Conservation (phyloP, 2,797 vertebrate species). For the Rachycentron canadum region DNA sequence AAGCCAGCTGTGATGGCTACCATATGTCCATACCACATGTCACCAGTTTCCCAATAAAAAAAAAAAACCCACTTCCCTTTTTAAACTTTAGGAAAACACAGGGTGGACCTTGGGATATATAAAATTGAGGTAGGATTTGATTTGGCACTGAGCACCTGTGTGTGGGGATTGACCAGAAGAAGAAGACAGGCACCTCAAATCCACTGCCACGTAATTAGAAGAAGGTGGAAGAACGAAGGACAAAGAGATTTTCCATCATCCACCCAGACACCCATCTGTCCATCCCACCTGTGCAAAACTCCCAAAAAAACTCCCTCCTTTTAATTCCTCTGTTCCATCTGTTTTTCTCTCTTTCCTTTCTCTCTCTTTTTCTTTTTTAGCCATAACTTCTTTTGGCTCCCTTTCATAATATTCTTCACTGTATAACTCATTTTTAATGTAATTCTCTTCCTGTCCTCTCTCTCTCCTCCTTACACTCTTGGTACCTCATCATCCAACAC, state of each 20-base stretch:
- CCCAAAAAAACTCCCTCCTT: slow-evolving; percentile 63
- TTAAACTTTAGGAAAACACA: slow-evolving; percentile 77
- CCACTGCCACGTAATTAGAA: slow-evolving; percentile 79
- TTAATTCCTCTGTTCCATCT: slow-evolving; percentile 77
- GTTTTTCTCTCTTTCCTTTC: slow-evolving; percentile 76
- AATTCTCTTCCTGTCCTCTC: slow-evolving; percentile 54
- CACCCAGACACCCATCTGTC: slow-evolving; percentile 64
- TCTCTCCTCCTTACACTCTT: slow-evolving; percentile 51
- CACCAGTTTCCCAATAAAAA: slow-evolving; percentile 75
- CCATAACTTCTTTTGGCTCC: slow-evolving; percentile 70
- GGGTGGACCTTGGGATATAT: slow-evolving; percentile 73
- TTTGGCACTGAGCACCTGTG: slow-evolving; percentile 77
- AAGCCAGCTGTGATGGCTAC: slow-evolving; percentile 75
- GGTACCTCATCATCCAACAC: slow-evolving; percentile 60
- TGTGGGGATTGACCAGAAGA: slow-evolving; percentile 74
- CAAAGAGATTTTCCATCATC: slow-evolving; percentile 81
- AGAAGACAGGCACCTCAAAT: slow-evolving; percentile 61
- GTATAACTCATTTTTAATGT: slow-evolving; percentile 50
- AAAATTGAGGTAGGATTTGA: slow-evolving; percentile 75
- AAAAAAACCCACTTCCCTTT: slow-evolving; percentile 68
- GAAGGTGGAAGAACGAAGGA: slow-evolving; percentile 58
- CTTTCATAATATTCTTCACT: slow-evolving; percentile 60
- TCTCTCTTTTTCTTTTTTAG: slow-evolving; percentile 60
- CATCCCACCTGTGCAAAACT: slow-evolving; percentile 83
- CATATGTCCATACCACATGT: slow-evolving; percentile 84